Evolutionary conservation across 2,797 vertebrate species (phyloP).

Genomic region (Muscicapa striata): DNA sequence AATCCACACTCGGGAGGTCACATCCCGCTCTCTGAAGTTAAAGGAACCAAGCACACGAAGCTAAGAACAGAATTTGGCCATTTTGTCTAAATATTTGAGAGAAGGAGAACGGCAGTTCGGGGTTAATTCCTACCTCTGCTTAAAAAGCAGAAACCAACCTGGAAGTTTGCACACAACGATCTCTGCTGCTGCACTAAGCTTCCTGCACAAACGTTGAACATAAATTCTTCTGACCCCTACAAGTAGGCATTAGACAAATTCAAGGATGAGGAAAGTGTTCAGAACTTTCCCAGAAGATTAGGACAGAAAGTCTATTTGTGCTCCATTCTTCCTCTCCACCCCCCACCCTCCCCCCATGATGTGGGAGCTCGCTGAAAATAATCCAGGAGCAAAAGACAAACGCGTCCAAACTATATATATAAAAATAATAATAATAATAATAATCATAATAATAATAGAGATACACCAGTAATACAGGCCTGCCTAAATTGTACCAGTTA

Average conservation of each 20-base stretch:
- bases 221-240: constrained; percentile 63
- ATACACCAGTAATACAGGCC: constrained; percentile 85
- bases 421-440: constrained; percentile 70
- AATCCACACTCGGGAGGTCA: constrained; percentile 39
- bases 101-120: constrained; percentile 40
- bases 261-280: constrained; percentile 73
- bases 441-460: constrained; percentile 74
- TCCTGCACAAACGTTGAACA: constrained; percentile 66
- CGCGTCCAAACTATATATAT: constrained; percentile 77
- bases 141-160: constrained; percentile 3
- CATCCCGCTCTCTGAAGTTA: constrained; percentile 35
- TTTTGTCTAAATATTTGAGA: neutral
- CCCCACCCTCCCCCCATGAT: constrained; percentile 56
- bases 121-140: constrained; percentile 48
- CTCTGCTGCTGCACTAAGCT: constrained; percentile 68
- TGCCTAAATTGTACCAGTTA: constrained; percentile 89
- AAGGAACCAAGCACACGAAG: neutral
- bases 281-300: constrained; percentile 69
- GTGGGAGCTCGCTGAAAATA: constrained; percentile 79
- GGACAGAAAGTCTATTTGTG: constrained; percentile 66
- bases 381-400: constrained; percentile 82
- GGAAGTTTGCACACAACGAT: constrained; percentile 70
- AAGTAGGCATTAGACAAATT: constrained; percentile 48
- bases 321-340: constrained; percentile 54
- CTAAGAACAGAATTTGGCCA: constrained; percentile 41